These are phyloP conservation scores for Dysdera silvatica DNA, from an alignment of 1,140 invertebrate genomes.

Conservation along the genomic window DNA sequence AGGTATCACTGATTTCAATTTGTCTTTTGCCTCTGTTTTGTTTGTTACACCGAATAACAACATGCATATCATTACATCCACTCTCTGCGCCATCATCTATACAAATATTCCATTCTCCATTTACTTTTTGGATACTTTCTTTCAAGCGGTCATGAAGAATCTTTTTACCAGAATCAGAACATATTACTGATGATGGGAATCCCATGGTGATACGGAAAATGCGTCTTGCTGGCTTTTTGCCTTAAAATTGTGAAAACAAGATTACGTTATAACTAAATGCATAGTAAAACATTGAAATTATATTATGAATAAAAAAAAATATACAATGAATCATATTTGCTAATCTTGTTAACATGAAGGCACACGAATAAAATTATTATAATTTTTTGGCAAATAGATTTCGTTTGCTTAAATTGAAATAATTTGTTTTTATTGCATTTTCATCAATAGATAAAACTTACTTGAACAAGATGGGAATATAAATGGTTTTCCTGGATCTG, in stretches of 20 bases:
- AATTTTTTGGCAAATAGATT: too few relatives aligned
- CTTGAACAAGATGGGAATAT: constrained; percentile 79
- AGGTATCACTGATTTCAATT: constrained; percentile 70
- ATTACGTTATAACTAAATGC: neutral
- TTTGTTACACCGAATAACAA: constrained; percentile 64
- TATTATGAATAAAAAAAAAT: too few relatives aligned
- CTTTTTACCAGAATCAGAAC: constrained; percentile 85
- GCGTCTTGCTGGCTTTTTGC: constrained; percentile 72
- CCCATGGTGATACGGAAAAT: constrained; percentile 87
- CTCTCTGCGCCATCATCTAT: constrained; percentile 56
- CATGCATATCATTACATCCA: constrained; percentile 78
- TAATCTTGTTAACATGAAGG: too few relatives aligned
- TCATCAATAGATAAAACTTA: constrained; percentile 10
- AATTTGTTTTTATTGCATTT: too few relatives aligned
- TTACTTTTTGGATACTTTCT: constrained; percentile 76
- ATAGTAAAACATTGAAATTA: neutral
- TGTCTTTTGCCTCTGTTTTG: constrained; percentile 47
- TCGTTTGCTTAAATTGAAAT: too few relatives aligned
- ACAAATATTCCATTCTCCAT: constrained; percentile 89
- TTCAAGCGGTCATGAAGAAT: constrained; percentile 79
- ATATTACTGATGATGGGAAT: constrained; percentile 85
- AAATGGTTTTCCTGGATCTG: constrained; percentile 63
- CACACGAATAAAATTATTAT: too few relatives aligned
- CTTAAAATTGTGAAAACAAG: constrained; percentile 43
- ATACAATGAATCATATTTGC: too few relatives aligned